A percentile compares a stretch with the other conserved stretches of the same genome.
Conservation (phyloP, 1,140 invertebrate genomes). For the Cyclargus thomasi region DNA sequence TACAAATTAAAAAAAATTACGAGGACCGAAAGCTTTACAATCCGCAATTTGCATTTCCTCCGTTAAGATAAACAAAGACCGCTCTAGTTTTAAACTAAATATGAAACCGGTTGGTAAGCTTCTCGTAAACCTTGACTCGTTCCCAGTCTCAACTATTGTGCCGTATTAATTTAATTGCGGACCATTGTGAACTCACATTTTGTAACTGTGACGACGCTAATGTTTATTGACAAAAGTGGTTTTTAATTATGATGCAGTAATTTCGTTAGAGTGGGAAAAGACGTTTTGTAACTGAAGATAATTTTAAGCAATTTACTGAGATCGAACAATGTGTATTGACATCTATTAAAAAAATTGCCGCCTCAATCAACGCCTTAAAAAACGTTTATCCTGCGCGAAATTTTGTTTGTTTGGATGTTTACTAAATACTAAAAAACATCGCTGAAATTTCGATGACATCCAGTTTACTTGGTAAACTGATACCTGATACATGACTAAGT, state of each 20-base stretch:
- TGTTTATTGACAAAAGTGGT: conserved; percentile 5
- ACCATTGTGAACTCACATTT: conserved; percentile 13
- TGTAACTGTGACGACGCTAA: background rate
- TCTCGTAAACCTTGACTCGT: background rate
- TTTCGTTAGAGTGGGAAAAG: background rate
- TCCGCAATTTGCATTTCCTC: background rate
- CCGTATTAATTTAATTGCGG: conserved; percentile 7
- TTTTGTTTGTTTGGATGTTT: too few relatives aligned
- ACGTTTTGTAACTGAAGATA: background rate
- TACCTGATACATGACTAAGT: too few relatives aligned
- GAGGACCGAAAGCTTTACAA: background rate
- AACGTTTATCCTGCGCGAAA: too few relatives aligned
- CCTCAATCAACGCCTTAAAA: too few relatives aligned
- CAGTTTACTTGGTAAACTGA: too few relatives aligned
- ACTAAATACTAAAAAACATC: too few relatives aligned
- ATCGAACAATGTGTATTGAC: too few relatives aligned
- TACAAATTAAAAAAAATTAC: too few relatives aligned
- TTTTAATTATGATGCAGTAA: background rate
- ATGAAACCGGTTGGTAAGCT: background rate
- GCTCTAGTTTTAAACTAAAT: background rate
- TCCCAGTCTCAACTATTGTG: conserved; percentile 6
- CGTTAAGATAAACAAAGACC: background rate
- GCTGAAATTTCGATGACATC: too few relatives aligned
- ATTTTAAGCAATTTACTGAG: too few relatives aligned
- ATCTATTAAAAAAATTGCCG: too few relatives aligned